A percentile compares a stretch with the other conserved stretches of the same genome.
These are phyloP conservation scores for Solea senegalensis DNA, from an alignment of 2,113 vertebrate genomes.

Conservation along the genomic window DNA sequence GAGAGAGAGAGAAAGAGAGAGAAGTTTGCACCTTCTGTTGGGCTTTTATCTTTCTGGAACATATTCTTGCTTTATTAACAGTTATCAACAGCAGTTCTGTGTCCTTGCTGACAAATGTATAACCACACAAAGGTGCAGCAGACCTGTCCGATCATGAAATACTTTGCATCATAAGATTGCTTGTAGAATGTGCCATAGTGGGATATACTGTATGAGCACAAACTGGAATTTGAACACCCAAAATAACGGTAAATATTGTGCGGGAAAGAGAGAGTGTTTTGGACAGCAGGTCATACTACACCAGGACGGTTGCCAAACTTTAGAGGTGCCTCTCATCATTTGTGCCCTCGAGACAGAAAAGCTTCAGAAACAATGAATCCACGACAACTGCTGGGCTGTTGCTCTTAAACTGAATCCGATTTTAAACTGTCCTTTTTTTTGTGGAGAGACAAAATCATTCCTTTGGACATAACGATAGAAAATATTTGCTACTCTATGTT, in stretches of 20 bases:
- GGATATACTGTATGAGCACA: neutral
- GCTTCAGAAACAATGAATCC: conserved; percentile 1
- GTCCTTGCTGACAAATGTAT: too few relatives aligned
- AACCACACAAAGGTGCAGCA: too few relatives aligned
- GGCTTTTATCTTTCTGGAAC: too few relatives aligned
- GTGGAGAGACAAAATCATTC: neutral
- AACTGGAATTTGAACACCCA: neutral
- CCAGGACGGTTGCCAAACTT: neutral
- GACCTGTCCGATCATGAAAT: too few relatives aligned
- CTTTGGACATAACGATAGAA: neutral
- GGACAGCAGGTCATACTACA: neutral
- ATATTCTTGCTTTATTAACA: too few relatives aligned
- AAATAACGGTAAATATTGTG: neutral
- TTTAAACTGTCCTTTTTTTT: neutral
- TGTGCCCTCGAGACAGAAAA: neutral
- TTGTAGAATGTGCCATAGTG: neutral
- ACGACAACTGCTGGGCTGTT: neutral
- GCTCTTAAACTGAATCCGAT: too few relatives aligned
- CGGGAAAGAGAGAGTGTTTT: neutral
- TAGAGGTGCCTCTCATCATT: neutral
- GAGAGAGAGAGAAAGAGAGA: too few relatives aligned
- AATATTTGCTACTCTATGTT: too few relatives aligned
- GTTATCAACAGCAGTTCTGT: too few relatives aligned
- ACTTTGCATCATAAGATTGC: too few relatives aligned
- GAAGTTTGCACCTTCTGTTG: too few relatives aligned